Percentiles rank a stretch among this genome's conserved stretches.
Evolutionary conservation across 2,797 vertebrate species (phyloP).

Genomic region (Ciconia nigra): DNA sequence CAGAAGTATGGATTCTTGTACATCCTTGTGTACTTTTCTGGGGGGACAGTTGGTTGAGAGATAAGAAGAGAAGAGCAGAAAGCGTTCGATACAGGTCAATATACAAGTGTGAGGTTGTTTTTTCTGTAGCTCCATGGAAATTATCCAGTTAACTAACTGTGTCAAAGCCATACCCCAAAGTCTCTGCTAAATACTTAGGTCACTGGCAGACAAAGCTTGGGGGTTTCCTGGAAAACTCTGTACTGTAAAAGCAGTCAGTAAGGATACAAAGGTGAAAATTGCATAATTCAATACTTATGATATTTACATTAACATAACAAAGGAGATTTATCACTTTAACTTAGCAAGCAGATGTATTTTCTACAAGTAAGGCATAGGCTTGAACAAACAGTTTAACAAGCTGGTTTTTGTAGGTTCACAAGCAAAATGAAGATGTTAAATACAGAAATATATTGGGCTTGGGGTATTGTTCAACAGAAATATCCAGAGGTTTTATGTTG

Average conservation of each 20-base stretch:
- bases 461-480: neutral
- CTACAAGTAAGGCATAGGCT: neutral
- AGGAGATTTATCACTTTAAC: neutral
- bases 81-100: neutral
- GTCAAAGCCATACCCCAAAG: neutral
- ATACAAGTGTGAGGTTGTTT: neutral
- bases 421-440: neutral
- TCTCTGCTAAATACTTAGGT: neutral
- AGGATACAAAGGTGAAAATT: neutral
- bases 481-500: neutral
- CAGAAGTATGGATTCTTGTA: neutral
- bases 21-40: neutral
- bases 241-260: neutral
- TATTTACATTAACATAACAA: neutral
- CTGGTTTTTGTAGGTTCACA: neutral
- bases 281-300: fast-evolving
- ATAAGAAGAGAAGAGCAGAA: neutral
- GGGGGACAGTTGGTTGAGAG: neutral
- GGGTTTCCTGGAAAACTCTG: neutral
- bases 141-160: neutral
- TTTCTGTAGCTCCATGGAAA: neutral
- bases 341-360: neutral
- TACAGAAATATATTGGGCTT: neutral
- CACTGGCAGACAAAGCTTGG: neutral
- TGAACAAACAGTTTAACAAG: neutral